Conservation (phyloP, 2,113 vertebrate genomes). For the Stigmatopora argus region DNA sequence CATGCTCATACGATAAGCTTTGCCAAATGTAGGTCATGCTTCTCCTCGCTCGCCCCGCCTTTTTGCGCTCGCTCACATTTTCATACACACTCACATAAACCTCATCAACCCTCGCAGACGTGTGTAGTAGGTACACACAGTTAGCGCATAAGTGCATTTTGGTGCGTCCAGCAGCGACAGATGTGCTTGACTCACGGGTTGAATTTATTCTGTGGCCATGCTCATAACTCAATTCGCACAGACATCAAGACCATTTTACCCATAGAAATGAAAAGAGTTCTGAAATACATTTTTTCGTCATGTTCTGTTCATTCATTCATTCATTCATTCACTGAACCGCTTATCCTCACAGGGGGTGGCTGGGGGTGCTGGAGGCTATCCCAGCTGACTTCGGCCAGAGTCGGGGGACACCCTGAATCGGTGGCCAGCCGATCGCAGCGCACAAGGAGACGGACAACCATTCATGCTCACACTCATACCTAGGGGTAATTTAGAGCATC, state of each 20-base stretch:
- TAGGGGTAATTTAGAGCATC: too few species aligned
- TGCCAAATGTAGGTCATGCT: constrained; percentile 75
- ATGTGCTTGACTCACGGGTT: background rate
- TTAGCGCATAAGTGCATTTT: constrained; percentile 24
- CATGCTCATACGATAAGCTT: constrained; percentile 69
- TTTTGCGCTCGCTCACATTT: constrained; percentile 9
- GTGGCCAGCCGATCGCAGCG: too few species aligned
- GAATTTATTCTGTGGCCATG: background rate
- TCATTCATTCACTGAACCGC: too few species aligned
- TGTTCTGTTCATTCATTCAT: background rate
- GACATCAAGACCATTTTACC: background rate
- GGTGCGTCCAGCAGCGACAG: background rate
- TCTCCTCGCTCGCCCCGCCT: constrained; percentile 43
- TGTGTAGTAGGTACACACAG: constrained; percentile 3
- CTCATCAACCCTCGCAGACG: constrained; percentile 30
- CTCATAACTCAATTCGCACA: constrained; percentile 14
- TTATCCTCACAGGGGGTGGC: too few species aligned
- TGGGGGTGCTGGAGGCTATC: too few species aligned
- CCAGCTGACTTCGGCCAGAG: too few species aligned
- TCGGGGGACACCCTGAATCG: too few species aligned
- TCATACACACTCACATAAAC: constrained; percentile 26
- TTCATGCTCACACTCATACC: too few species aligned
- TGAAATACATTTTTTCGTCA: background rate
- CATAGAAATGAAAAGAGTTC: background rate
- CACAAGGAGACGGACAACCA: too few species aligned